A percentile compares a stretch with the other conserved stretches of the same genome.
Evolutionary conservation across 2,888 invertebrate genomes (phyloP).

Genomic region (Resseliella maxima): DNA sequence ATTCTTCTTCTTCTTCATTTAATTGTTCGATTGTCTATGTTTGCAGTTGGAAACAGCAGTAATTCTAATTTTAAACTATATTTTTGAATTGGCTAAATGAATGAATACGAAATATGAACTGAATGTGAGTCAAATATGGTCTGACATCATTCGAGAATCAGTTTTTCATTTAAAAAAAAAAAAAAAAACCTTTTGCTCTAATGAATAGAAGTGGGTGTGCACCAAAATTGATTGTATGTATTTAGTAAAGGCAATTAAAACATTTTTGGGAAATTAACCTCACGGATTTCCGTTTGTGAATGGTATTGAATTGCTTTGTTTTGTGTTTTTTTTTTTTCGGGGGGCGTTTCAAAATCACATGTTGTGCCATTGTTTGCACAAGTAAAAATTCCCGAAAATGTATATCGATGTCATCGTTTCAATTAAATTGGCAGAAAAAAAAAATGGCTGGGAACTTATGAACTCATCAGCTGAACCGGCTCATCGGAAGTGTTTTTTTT

Average conservation of each 20-base stretch:
- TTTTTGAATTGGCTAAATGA: neutral
- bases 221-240: neutral
- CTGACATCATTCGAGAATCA: conserved; percentile 35
- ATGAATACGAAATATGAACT: neutral
- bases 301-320: neutral
- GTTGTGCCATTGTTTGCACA: neutral
- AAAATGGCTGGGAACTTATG: neutral
- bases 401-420: too few species aligned
- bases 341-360: conserved; percentile 9
- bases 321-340: neutral
- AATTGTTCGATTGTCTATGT: conserved; percentile 28
- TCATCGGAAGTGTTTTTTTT: conserved; percentile 39
- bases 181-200: too few species aligned
- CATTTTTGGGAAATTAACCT: neutral
- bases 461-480: neutral
- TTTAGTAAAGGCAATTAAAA: neutral
- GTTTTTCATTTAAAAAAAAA: conserved; percentile 1
- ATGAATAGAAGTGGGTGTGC: conserved; percentile 49
- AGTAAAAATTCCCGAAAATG: neutral
- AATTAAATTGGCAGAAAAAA: too few species aligned
- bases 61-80: neutral
- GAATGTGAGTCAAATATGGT: conserved; percentile 3
- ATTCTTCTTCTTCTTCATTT: too few species aligned
- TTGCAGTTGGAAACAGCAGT: conserved; percentile 4
- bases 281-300: conserved; percentile 22